Base-by-base conservation (phyloP, 1,140 invertebrate genomes). In the Drosophila ohnishii region DNA sequence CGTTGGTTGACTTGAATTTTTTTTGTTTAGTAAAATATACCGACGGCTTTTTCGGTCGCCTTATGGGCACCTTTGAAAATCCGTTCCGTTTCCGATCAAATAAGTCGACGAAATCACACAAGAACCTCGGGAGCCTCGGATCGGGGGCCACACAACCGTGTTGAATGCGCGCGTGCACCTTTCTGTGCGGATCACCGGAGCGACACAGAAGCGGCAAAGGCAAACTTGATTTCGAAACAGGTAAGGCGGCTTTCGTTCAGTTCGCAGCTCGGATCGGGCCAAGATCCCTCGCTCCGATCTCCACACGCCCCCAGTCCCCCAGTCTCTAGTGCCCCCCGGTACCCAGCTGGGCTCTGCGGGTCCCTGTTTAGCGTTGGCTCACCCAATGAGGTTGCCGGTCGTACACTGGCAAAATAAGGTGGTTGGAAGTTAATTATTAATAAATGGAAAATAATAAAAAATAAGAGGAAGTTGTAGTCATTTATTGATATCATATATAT, bases 141-240 rank as follows among this genome's bases (percentile, higher is more conserved):
- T 79, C 56, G 62, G 63, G 66, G 67, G 57, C 71, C 62, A 75
- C 84, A 87, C 84, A 87, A 87, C 84, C 84, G 83, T 88, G 76
- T 83, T 80, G 84, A 88, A 88, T 89, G 84, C 84, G 84, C 84
- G 84, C 85, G 76, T 88, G 77, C 85, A 88, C 85, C 84, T 88
- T 88, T 88, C 84, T 88, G 84, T 84, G 77, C 84, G 84, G 84
- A 88, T 88, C 84, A 84, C 74, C 84, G 77, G 64, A 88, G 84
- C 84, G 84, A 88, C 85, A 88, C 84, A 88, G 84, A 88, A 88
- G 84, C 85, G 79, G 62, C 80, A 88, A 88, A 89, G 79, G 62
- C 77, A 88, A 88, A 88, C 84, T 88, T 88, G 84, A 88, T 88
- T 89, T 83, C 80, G 72, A 88, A 87, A 87, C 84, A 84, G 84